phyloP scores from a whole-genome alignment of 23 tunicate genomes.

The Botrylloides violaceus region DNA sequence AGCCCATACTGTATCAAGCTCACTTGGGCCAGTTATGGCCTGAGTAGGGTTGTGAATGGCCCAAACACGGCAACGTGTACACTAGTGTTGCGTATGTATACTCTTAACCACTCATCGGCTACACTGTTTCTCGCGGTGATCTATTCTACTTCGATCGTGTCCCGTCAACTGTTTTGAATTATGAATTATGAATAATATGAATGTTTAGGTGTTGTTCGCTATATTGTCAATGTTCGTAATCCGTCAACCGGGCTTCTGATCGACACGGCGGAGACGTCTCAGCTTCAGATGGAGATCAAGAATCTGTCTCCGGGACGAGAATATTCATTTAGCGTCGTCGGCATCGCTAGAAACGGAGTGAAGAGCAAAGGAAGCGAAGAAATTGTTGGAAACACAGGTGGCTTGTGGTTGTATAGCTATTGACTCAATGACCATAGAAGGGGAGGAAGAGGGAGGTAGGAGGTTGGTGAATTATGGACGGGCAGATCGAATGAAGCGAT shows the following conservation, averaged over 20 bases:
- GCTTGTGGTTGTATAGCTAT: not conserved
- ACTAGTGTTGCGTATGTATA: too few relatives aligned
- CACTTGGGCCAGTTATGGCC: too few relatives aligned
- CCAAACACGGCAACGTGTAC: too few relatives aligned
- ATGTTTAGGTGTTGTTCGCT: slow-evolving; percentile 8
- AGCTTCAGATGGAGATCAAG: not conserved
- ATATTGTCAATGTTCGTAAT: slow-evolving; percentile 1
- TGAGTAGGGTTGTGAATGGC: too few relatives aligned
- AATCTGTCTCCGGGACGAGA: slow-evolving; percentile 12
- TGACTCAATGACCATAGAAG: not conserved
- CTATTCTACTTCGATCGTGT: too few relatives aligned
- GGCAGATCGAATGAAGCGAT: too few relatives aligned
- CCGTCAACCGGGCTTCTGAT: not conserved
- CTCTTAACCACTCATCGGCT: too few relatives aligned
- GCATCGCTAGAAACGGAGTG: slow-evolving; percentile 17
- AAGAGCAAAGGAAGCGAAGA: slow-evolving; percentile 60
- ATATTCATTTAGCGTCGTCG: slow-evolving; percentile 12
- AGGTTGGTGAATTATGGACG: not conserved
- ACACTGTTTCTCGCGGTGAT: too few relatives aligned
- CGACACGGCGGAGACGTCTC: not conserved
- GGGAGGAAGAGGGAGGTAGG: slow-evolving; percentile 8
- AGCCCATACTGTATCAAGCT: too few relatives aligned
- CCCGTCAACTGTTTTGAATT: too few relatives aligned
- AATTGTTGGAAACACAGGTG: slow-evolving; percentile 41
- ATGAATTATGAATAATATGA: too few relatives aligned